Percentiles rank a stretch among this genome's conserved stretches.
phyloP scores from a whole-genome alignment of 2,113 vertebrate species.

The Pelvicachromis taeniatus region DNA sequence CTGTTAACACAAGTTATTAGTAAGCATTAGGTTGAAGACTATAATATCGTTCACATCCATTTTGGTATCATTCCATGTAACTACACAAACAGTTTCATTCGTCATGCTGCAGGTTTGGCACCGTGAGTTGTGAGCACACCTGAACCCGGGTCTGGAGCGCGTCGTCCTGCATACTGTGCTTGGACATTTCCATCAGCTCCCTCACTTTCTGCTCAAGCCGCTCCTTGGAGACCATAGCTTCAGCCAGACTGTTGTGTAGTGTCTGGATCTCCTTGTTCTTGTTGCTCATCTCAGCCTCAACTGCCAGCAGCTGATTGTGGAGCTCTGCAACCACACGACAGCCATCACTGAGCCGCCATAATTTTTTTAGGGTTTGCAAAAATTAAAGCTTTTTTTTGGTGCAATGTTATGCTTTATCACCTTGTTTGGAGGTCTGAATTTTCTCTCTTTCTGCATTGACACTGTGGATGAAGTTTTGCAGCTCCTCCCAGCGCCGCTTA shows the following conservation, averaged over 20 bases:
- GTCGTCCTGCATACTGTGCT: conserved; percentile 85
- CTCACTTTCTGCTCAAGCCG: conserved; percentile 88
- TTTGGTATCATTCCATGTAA: not conserved
- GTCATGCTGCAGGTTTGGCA: not conserved
- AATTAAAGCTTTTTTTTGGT: not conserved
- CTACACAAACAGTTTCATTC: not conserved
- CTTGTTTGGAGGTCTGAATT: conserved; percentile 80
- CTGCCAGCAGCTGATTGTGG: conserved; percentile 84
- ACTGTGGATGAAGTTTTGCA: conserved; percentile 88
- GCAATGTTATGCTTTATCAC: conserved; percentile 44
- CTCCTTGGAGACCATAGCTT: conserved; percentile 89
- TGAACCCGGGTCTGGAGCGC: conserved; percentile 80
- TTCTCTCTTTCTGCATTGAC: conserved; percentile 87
- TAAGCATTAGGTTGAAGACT: not conserved
- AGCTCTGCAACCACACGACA: conserved; percentile 75
- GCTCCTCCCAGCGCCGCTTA: conserved; percentile 90
- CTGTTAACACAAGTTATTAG: conserved; percentile 63
- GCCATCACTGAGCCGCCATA: not conserved
- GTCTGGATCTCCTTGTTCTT: conserved; percentile 89
- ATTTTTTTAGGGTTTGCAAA: not conserved
- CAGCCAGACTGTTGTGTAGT: conserved; percentile 88
- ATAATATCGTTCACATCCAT: not conserved
- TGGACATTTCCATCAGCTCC: conserved; percentile 87
- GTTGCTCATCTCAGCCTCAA: conserved; percentile 78
- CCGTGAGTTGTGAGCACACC: conserved; percentile 27